Conservation (phyloP, 2,113 vertebrate species). For the Stegostoma tigrinum region DNA sequence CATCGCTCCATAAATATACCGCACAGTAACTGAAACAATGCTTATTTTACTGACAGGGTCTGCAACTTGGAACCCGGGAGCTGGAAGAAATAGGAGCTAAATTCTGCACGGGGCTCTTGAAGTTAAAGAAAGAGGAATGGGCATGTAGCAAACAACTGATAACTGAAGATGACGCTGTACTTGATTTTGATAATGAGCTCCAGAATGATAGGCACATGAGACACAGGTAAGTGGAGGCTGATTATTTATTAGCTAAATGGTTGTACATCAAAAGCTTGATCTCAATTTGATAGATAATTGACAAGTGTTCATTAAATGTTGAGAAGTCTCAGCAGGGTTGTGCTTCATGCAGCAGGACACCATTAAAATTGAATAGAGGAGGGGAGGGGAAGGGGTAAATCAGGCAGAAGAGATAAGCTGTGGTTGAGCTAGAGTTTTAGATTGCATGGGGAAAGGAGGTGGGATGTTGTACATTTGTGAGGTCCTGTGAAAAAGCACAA, state of each 20-base stretch:
- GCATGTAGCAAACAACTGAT: constrained; percentile 59
- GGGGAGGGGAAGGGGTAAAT: not conserved
- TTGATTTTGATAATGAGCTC: constrained; percentile 58
- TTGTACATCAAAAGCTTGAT: not conserved
- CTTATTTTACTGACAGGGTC: constrained; percentile 56
- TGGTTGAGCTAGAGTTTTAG: not conserved
- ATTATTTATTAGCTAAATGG: not conserved
- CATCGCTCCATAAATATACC: not conserved
- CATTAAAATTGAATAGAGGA: not conserved
- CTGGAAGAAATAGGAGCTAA: constrained; percentile 85
- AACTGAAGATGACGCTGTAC: constrained; percentile 49
- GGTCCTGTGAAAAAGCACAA: not conserved
- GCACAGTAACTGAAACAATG: not conserved
- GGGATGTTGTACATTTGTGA: not conserved
- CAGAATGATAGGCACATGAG: constrained; percentile 54
- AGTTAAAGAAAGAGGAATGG: constrained; percentile 63
- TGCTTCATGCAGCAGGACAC: not conserved
- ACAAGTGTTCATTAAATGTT: not conserved
- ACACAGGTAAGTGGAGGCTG: constrained; percentile 50
- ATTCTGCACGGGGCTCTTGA: constrained; percentile 79
- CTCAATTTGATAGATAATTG: not conserved
- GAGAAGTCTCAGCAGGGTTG: not conserved
- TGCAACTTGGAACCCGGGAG: constrained; percentile 74
- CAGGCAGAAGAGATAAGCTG: not conserved
- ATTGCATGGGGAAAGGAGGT: not conserved